Base-by-base conservation (phyloP, 30 jellyfish, hydroid and myxozoan genomes). In the Pseudorhiza aurosa region DNA sequence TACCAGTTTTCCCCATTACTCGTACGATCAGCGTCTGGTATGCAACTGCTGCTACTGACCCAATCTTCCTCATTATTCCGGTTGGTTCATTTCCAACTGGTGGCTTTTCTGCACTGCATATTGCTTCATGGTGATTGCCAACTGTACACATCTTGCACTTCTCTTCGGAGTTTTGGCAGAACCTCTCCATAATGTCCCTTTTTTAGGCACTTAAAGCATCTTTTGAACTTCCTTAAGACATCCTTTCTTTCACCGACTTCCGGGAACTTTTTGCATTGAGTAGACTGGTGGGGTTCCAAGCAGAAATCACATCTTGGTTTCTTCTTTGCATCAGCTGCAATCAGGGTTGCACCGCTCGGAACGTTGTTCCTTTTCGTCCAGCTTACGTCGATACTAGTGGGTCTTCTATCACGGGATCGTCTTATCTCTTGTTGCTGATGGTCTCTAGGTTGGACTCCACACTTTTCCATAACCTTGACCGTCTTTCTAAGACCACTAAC, bases 11-110 rank as follows among this genome's bases (percentile, higher is more conserved):
- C 9, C 42, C n/a, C 47, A n/a, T 26, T 11, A 75, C 57, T 72
- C 15, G 17, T 53, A 57, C 88, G 7, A 53, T 26, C 37, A 58
- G 42, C 35, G 82, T 58, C 25, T 56, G 88, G 49, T 81, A 81
- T 24, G 77, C 85, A 15, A 65, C 85, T 50, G 77, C 53, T n/a
- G 93, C 68, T 31, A 47, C 28, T 32, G 76, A 58, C 4, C 67
- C 73, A 24, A 15, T 22, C 8, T 29, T 6, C 4, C 43, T 27
- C 14, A 59, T 40, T 11, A 77, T 72, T 33, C 90, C 90, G 19
- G 90, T 60, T 25, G 90, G 90, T 22, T 77, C 90, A 0, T 58
- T 75, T 11, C 1, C 46, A 50, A 12, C 78, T 42, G n/a, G n/a
- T n/a, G n/a, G n/a, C n/a, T n/a, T n/a, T n/a, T n/a, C n/a, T 58